Base-by-base conservation (phyloP, 2,113 vertebrate genomes). In the Perca flavescens region DNA sequence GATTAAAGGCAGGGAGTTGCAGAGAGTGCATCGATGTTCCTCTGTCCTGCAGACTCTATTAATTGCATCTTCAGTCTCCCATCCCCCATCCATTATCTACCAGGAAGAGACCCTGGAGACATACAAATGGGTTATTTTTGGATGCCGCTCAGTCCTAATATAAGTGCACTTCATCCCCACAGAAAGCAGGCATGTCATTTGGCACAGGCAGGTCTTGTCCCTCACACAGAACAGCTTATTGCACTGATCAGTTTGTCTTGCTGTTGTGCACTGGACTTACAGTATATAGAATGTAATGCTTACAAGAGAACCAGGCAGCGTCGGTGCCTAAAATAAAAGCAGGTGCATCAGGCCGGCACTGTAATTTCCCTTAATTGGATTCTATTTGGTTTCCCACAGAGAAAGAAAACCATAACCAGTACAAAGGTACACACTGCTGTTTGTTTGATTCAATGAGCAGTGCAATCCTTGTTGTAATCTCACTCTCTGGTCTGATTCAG, bases 81-180 rank as follows among this genome's bases (percentile, higher is more conserved):
- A 57, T 47, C 90, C 84, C 74, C 82, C 71, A 80, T 93, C 93
- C 87, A 92, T 94, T 94, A 94, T 93, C 92, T 89, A 85, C 85
- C 79, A 87, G 91, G 86, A 92, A 91, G 56, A 74, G 87, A 82
- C 91, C 84, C 89, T 64, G 72, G 91, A 92, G 92, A 92, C 77
- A 43, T 68, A 90, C 86, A 92, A 90, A 91, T 93, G 77, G 60
- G 80, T 80, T 95, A 93, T 93, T 91, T 93, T 93, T 91, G 87
- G 91, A 92, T 57, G 76, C 52, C 40, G 65, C 84, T 90, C 87
- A 84, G 60, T 89, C 89, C 86, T 91, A 78, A 84, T 88, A 85
- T 72, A 89, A 89, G 89, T 83, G 78, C 90, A 89, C 79, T 88
- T 72, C 74, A 77, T 85, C 85, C 86, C 82, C 12, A n/a, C 80